Evolutionary conservation across 2,113 vertebrate genomes (phyloP).

Genomic region (Trachemys scripta): DNA sequence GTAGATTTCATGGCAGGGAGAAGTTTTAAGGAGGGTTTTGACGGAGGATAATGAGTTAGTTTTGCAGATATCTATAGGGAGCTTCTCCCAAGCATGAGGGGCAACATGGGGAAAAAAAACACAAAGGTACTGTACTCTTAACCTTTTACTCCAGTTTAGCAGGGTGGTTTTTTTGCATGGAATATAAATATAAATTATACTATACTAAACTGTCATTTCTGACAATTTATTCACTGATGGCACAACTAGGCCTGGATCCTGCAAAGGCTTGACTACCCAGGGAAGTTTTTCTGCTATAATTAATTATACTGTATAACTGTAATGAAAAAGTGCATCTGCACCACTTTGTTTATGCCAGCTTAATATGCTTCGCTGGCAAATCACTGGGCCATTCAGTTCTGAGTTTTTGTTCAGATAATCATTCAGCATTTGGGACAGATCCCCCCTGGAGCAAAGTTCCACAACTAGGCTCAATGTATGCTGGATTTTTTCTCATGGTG

Average conservation of each 20-base stretch:
- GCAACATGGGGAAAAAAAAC: not conserved
- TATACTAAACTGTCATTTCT: not conserved
- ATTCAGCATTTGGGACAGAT: not conserved
- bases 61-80: not conserved
- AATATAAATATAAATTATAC: not conserved
- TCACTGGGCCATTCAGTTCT: not conserved
- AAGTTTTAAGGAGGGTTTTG: not conserved
- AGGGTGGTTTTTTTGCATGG: not conserved
- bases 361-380: not conserved
- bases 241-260: fast-evolving
- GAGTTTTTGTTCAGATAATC: not conserved
- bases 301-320: not conserved
- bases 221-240: not conserved
- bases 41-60: not conserved
- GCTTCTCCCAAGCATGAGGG: too few relatives aligned
- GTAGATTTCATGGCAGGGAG: not conserved
- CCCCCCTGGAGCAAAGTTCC: fast-evolving
- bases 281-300: not conserved
- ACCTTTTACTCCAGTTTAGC: not conserved
- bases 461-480: not conserved
- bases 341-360: not conserved
- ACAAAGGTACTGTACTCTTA: not conserved
- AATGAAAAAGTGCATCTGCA: not conserved
- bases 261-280: not conserved
- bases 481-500: not conserved